These are phyloP conservation scores for Hydrocynus forskahlii DNA, from an alignment of 2,797 vertebrate genomes.

Conservation along the genomic window DNA sequence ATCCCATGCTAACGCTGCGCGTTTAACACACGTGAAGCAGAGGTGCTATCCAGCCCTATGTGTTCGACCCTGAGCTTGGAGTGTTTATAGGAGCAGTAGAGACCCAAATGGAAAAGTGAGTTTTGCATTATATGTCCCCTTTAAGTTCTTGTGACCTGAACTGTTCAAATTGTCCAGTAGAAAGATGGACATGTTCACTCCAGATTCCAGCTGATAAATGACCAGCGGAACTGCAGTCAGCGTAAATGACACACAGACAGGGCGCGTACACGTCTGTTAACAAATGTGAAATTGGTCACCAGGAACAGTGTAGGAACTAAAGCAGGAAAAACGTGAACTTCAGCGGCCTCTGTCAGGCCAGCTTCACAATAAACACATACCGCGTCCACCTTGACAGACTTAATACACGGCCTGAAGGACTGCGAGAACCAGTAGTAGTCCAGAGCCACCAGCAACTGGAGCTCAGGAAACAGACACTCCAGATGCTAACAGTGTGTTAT, in stretches of 20 bases:
- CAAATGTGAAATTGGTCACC: slow-evolving; percentile 27
- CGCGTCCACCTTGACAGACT: slow-evolving; percentile 87
- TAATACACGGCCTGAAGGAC: slow-evolving; percentile 86
- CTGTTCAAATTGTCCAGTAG: background rate
- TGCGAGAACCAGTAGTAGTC: slow-evolving; percentile 90
- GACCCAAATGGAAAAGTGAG: too few relatives aligned
- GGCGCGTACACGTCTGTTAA: background rate
- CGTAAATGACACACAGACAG: background rate
- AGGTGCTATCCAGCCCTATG: too few relatives aligned
- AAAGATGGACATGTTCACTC: background rate
- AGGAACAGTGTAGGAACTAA: slow-evolving; percentile 34
- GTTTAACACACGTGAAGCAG: too few relatives aligned
- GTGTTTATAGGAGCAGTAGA: too few relatives aligned
- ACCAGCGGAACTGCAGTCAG: background rate
- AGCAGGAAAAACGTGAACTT: slow-evolving; percentile 42
- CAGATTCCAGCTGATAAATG: background rate
- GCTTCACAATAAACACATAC: slow-evolving; percentile 77
- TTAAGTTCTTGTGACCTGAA: background rate
- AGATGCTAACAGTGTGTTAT: slow-evolving; percentile 78
- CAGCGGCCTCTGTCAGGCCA: slow-evolving; percentile 18
- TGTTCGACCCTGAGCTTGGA: too few relatives aligned
- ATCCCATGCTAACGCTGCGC: too few relatives aligned
- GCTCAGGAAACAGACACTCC: slow-evolving; percentile 86
- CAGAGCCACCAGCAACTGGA: slow-evolving; percentile 89
- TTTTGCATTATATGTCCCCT: too few relatives aligned